A percentile compares a stretch with the other conserved stretches of the same genome.
phyloP scores from a whole-genome alignment of 2,113 vertebrate genomes.

The Urocynchramus pylzowi region DNA sequence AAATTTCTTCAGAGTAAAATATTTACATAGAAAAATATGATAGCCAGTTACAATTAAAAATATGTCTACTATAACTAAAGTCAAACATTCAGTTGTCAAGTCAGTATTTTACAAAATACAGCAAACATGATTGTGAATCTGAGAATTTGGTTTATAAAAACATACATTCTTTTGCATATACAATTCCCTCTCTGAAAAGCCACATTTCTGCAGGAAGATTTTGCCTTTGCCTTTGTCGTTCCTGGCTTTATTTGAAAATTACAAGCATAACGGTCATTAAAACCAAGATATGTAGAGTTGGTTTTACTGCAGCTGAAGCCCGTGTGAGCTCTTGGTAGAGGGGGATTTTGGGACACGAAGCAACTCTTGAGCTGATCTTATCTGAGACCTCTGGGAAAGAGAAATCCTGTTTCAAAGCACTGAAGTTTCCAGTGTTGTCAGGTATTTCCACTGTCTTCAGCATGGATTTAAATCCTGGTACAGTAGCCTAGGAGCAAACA shows the following conservation, averaged over 20 bases:
- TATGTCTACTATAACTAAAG: neutral
- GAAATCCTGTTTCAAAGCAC: conserved; percentile 72
- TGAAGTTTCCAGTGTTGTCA: conserved; percentile 53
- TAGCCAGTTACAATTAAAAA: neutral
- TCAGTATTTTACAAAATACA: neutral
- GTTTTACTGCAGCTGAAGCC: conserved; percentile 55
- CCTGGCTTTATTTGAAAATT: conserved; percentile 40
- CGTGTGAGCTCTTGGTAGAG: conserved; percentile 18
- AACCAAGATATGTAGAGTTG: conserved; percentile 13
- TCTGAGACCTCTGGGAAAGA: conserved; percentile 24
- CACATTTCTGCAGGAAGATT: neutral
- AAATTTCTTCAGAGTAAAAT: neutral
- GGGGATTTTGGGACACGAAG: conserved; percentile 51
- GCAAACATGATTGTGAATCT: neutral
- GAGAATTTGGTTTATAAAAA: neutral
- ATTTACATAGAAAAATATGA: neutral
- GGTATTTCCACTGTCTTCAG: conserved; percentile 62
- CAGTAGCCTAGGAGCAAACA: conserved; percentile 70
- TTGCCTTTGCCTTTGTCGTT: neutral
- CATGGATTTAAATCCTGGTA: conserved; percentile 49
- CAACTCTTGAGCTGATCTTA: neutral
- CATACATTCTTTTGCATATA: neutral
- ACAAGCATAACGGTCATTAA: neutral
- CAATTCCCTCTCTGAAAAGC: neutral
- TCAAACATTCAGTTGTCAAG: neutral